Evolutionary conservation across 2,888 invertebrate genomes (phyloP), one percentile per base, ranked within the genome.

Genomic region (Drosophila villosipedis): DNA sequence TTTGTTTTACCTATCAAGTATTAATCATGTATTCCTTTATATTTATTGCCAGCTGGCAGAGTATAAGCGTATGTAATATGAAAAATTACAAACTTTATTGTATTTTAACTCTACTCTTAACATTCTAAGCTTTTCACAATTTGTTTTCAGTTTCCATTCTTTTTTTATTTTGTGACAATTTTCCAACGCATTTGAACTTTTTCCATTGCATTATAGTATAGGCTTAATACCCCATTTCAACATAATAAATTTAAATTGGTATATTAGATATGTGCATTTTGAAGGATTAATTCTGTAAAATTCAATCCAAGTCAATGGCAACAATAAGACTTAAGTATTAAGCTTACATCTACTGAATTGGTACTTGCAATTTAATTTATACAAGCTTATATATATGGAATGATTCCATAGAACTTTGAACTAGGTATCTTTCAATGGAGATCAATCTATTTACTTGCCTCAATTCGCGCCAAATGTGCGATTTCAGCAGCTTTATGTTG

Each of bases 401-500:
- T 6, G 22, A 43, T 43, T 6, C n/a, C 41, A 41, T 22, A 41
- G 41, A 41, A 22, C 22, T 43, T 43, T 5, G 22, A n/a, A 19
- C 14, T 39, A 25, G 1, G 53, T 39, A 64, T 61, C 57, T 25
- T 0, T 2, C 2, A 22, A 43, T 54, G 35, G 25, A 0, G 25
- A 30, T 41, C 4, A 7, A 3, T 9, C 14, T 2, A 9, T 14
- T 2, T 22, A 22, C 33, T 28, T 31, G 55, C 43, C 55, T 47
- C 25, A 71, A 54, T 58, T 79, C 50, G 22, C 53, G 33, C 57
- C n/a, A 64, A 55, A 54, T 55, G 30, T 62, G 82, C 82, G 16
- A 37, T 59, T 65, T 69, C 67, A 70, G 79, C 82, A 74, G 28
- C 37, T 78, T 60, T 63, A 53, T 74, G 70, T 82, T 82, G 85